Conservation (phyloP, 2,113 vertebrate genomes). For the Machaerirhynchus nigripectus region DNA sequence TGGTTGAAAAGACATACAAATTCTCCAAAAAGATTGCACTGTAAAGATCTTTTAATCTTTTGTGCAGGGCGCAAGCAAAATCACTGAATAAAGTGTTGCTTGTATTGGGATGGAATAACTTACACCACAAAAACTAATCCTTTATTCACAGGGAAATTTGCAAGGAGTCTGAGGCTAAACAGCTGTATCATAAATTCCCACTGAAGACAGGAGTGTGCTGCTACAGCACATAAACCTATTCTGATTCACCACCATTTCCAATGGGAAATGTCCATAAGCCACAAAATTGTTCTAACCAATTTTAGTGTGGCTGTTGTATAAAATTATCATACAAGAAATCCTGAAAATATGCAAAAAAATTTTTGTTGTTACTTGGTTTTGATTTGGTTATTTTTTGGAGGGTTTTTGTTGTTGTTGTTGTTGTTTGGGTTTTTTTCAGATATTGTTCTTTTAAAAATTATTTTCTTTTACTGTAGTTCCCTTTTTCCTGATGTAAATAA, state of each 20-base stretch:
- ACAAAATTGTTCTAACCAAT: not conserved
- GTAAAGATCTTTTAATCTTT: not conserved
- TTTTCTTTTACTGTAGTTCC: not conserved
- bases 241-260: not conserved
- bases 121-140: not conserved
- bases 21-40: not conserved
- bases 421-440: not conserved
- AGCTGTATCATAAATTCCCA: not conserved
- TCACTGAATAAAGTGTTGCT: not conserved
- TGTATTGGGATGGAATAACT: not conserved
- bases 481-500: not conserved
- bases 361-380: not conserved
- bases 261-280: not conserved
- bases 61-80: not conserved
- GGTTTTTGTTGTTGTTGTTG: no score
- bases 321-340: not conserved
- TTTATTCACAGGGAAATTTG: not conserved
- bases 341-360: rapidly evolving
- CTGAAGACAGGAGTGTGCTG: not conserved
- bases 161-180: not conserved
- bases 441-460: not conserved
- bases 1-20: not conserved
- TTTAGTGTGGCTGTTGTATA: not conserved
- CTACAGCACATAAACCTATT: not conserved
- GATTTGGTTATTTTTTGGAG: no score